Evolutionary conservation across 2,797 vertebrate genomes (phyloP).

Genomic region (Acanthurus leucopareius): DNA sequence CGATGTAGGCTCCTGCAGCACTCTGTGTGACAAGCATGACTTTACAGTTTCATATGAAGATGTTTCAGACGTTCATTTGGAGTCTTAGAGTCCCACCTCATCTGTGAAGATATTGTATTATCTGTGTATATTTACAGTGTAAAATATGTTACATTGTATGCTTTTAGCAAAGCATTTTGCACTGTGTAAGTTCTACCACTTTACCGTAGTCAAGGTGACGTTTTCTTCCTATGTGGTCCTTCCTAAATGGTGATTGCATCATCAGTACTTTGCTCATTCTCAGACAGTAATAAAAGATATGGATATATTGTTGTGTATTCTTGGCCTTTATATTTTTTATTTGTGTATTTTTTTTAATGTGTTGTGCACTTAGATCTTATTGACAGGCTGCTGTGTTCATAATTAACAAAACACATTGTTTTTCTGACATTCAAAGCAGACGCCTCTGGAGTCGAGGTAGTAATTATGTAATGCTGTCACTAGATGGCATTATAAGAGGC

Average conservation of each 20-base stretch:
- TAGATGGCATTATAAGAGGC: slow-evolving; percentile 29
- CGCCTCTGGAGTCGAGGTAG: neutral
- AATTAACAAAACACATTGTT: neutral
- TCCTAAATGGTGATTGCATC: slow-evolving; percentile 65
- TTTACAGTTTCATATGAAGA: slow-evolving; percentile 63
- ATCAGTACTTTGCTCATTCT: slow-evolving; percentile 69
- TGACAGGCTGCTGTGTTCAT: neutral
- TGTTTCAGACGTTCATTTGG: slow-evolving; percentile 49
- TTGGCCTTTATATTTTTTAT: slow-evolving; percentile 33
- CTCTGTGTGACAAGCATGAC: slow-evolving; percentile 77
- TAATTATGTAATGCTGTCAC: neutral
- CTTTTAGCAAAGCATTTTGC: slow-evolving; percentile 75
- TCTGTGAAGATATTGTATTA: slow-evolving; percentile 71
- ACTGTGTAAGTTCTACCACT: slow-evolving; percentile 76
- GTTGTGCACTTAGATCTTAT: neutral
- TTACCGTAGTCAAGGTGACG: slow-evolving; percentile 75
- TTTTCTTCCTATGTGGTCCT: slow-evolving; percentile 68
- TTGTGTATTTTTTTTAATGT: neutral
- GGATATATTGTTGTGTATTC: slow-evolving; percentile 61
- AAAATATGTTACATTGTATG: slow-evolving; percentile 59
- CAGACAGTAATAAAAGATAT: slow-evolving; percentile 76
- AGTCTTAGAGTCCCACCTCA: slow-evolving; percentile 63
- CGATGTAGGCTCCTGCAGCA: slow-evolving; percentile 66
- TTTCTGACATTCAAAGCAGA: neutral
- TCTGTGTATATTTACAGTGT: slow-evolving; percentile 73